These are phyloP conservation scores for Xylophagus ater DNA, from an alignment of 2,888 invertebrate species.

Conservation along the genomic window DNA sequence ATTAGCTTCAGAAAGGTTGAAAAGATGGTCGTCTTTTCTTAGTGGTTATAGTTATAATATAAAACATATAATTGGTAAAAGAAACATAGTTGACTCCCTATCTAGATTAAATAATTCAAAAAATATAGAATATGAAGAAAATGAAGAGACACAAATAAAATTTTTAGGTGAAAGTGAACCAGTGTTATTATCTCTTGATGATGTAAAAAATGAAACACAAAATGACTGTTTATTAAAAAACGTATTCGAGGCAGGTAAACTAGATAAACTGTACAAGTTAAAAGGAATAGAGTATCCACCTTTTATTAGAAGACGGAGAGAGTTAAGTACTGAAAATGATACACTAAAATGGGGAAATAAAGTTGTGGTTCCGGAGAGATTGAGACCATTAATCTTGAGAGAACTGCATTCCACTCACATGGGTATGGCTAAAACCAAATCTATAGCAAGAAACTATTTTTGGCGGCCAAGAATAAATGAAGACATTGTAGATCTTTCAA, in stretches of 20 bases:
- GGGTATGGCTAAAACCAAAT: constrained; percentile 7
- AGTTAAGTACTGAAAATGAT: constrained; percentile 15
- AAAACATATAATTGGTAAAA: constrained; percentile 8
- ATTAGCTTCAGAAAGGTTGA: constrained; percentile 10
- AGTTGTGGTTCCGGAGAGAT: constrained; percentile 9
- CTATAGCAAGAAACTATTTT: constrained; percentile 15
- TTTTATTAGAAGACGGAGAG: no score
- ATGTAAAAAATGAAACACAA: background rate
- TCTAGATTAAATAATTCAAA: constrained; percentile 7
- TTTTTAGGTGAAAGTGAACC: constrained; percentile 8
- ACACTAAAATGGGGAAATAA: constrained; percentile 8
- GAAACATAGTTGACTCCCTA: constrained; percentile 6
- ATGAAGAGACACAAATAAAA: background rate
- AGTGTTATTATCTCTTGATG: constrained; percentile 2
- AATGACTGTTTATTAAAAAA: background rate
- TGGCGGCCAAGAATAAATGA: constrained; percentile 17
- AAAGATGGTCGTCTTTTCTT: constrained; percentile 7
- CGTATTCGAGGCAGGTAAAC: background rate
- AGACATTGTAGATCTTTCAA: constrained; percentile 19
- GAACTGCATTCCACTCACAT: constrained; percentile 10
- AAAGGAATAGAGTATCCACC: no score
- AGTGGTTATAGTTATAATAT: constrained; percentile 7
- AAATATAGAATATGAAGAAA: constrained; percentile 6
- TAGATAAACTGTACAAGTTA: no score
- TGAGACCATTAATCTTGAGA: constrained; percentile 7